A percentile compares a stretch with the other conserved stretches of the same genome.
Conservation (phyloP, 37 sponge, comb jelly and placozoan species). For the Cliona cf. orientalis region DNA sequence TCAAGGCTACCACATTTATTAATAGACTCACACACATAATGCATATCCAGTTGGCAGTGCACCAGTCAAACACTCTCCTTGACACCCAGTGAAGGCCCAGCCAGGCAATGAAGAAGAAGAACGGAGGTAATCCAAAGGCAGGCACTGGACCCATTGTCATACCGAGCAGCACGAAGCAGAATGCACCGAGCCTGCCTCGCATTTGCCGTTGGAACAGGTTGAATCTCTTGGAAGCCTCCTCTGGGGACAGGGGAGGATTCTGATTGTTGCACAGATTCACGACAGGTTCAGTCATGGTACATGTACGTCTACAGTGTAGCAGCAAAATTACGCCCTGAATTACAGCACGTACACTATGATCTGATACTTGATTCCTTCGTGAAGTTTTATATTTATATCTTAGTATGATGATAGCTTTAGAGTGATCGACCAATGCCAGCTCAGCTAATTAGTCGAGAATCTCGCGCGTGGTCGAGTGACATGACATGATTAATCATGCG, state of each 20-base stretch:
- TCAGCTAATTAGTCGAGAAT: no score
- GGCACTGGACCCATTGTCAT: background rate
- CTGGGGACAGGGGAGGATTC: background rate
- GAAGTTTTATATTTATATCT: no score
- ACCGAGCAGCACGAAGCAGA: constrained; percentile 11
- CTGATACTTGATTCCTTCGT: no score
- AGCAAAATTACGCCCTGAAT: no score
- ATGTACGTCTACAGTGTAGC: no score
- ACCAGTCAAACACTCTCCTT: constrained; percentile 27
- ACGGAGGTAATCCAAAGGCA: background rate
- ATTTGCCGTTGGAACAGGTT: constrained; percentile 25
- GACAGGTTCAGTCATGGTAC: background rate
- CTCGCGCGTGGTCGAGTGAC: no score
- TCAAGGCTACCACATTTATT: no score
- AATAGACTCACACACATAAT: constrained; percentile 25
- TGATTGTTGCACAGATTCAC: background rate
- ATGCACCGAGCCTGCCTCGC: background rate
- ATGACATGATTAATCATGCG: no score
- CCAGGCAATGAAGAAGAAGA: background rate
- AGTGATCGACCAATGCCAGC: no score
- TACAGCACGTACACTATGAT: no score
- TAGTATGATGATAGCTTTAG: no score
- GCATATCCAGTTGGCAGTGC: constrained; percentile 12
- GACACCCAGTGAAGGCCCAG: background rate
- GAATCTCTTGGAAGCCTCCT: no score